Evolutionary conservation across 2,113 vertebrate species (phyloP).

Genomic region (Toxotes chatareus): DNA sequence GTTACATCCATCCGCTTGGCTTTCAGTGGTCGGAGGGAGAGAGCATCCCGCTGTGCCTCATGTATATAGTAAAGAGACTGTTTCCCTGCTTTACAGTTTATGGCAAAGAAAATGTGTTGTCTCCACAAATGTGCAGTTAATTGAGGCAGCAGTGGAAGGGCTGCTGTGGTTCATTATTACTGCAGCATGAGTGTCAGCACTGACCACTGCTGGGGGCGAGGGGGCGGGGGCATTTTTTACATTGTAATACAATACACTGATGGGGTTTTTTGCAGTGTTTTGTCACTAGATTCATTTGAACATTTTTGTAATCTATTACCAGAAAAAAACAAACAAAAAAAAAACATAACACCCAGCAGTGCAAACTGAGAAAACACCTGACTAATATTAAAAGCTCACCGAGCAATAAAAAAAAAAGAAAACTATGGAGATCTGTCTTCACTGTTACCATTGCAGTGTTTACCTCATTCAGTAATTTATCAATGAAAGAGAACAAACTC

Average conservation of each 20-base stretch:
- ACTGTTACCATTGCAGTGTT: background rate
- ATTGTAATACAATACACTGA: background rate
- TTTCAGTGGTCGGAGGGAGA: constrained; percentile 31
- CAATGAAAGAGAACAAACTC: too few relatives aligned
- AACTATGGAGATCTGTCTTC: background rate
- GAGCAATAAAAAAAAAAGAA: background rate
- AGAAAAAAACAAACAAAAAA: background rate
- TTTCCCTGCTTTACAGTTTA: constrained; percentile 7
- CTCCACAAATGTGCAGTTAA: constrained; percentile 14
- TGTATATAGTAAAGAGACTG: constrained; percentile 8
- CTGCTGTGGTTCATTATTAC: constrained; percentile 25
- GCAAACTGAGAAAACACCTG: background rate
- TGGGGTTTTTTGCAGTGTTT: background rate
- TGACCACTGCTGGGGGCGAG: constrained; percentile 17
- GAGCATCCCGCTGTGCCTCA: constrained; percentile 18
- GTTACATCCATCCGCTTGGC: constrained; percentile 48
- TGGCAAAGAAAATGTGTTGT: constrained; percentile 14
- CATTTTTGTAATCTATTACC: background rate
- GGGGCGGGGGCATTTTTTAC: background rate
- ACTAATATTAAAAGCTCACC: background rate
- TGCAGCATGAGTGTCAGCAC: constrained; percentile 35
- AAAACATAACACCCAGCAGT: background rate
- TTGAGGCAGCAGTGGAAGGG: constrained; percentile 6
- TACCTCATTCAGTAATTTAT: background rate
- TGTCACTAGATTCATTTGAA: background rate